Base-by-base conservation (phyloP, 2,797 vertebrate genomes). In the Phataginus tricuspis region DNA sequence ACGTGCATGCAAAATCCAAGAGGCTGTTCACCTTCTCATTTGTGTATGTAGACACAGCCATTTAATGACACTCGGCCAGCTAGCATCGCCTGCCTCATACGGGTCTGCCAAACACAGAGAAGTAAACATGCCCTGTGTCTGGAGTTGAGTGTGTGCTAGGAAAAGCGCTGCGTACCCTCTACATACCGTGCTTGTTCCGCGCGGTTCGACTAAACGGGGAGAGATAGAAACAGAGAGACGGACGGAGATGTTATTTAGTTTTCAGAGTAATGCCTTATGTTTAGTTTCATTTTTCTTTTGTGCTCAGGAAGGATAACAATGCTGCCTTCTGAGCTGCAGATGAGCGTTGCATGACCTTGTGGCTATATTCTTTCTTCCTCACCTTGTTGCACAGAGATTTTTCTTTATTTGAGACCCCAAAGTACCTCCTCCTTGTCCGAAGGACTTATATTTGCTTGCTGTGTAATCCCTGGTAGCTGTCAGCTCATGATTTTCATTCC, bases 1-100 rank as follows among this genome's bases (percentile, higher is more conserved):
- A 29, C 0, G 3, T 19, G 19, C 10, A 15, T 23, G 8, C 61
- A 57, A n/a, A 45, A 0, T 64, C 12, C 10, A 5, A 55, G n/a
- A 83, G 42, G 5, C 19, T 49, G 25, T 71, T 45, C 55, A 27
- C 13, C 66, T 16, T 85, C 34, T 69, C 2, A 0, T 8, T 3
- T 23, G 16, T 12, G 6, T 25, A 8, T 18, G 27, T 29, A 69
- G 51, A 37, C 31, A 31, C 1, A 12, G 12, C 34, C 25, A 7
- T 42, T 90, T 7, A 45, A 29, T 19, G 21, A 23, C 18, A 57
- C 12, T 4, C 53, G 45, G 15, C 7, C 13, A 12, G 42, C 15
- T 1, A 1, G 14, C 5, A 6, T 4, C 18, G n/a, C 18, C 15
- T 10, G 21, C 7, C 25, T 83, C 61, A 10, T 0, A 27, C 21